These are phyloP conservation scores for Poliocrania exsul DNA, from an alignment of 2,797 vertebrate species.

Conservation along the genomic window DNA sequence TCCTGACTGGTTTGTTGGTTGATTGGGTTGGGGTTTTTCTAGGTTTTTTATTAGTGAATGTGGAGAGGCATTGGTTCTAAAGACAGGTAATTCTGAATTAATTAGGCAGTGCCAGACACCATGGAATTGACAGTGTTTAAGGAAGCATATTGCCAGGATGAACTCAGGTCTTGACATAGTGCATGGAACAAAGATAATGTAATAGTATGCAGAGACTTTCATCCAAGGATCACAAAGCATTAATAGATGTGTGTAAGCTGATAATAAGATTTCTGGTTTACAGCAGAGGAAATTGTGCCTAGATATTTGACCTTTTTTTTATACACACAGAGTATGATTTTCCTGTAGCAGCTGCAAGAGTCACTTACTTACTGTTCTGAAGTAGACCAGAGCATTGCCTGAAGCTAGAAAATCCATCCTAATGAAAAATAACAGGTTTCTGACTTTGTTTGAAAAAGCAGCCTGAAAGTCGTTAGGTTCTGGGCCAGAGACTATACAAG, in stretches of 20 bases:
- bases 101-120: neutral
- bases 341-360: neutral
- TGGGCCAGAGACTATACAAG: neutral
- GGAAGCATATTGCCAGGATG: neutral
- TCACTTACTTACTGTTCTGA: neutral
- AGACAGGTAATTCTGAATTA: slow-evolving; percentile 6
- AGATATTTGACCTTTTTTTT: neutral
- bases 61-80: neutral
- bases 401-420: neutral
- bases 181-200: slow-evolving; percentile 21
- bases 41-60: neutral
- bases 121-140: neutral
- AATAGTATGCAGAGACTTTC: neutral
- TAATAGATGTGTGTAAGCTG: neutral
- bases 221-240: neutral
- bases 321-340: neutral
- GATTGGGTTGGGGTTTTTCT: neutral
- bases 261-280: slow-evolving; percentile 29
- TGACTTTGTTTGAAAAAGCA: neutral
- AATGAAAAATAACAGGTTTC: neutral
- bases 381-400: neutral
- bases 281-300: neutral
- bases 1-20: neutral
- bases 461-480: neutral
- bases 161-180: neutral